A percentile compares a stretch with the other conserved stretches of the same genome.
phyloP scores from a whole-genome alignment of 2,888 invertebrate species.

The Thymelicus lineola region DNA sequence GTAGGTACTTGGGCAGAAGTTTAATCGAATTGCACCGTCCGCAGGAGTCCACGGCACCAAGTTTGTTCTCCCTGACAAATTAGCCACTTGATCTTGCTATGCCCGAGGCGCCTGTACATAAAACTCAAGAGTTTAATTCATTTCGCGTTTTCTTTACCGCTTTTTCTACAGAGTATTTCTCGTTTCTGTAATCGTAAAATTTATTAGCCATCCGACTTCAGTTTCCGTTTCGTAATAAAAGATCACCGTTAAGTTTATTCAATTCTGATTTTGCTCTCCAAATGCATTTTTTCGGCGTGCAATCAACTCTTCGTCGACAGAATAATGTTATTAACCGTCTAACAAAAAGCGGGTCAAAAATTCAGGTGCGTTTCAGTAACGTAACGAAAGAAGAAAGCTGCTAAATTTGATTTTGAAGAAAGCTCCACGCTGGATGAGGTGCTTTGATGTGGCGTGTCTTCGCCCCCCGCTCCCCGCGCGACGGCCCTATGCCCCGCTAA shows the following conservation, averaged over 20 bases:
- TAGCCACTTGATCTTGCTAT: conserved; percentile 74
- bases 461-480: conserved; percentile 49
- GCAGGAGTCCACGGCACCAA: conserved; percentile 61
- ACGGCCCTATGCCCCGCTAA: conserved; percentile 59
- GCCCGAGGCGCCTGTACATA: conserved; percentile 65
- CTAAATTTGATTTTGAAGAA: conserved; percentile 80
- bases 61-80: conserved; percentile 78
- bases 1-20: conserved; percentile 72
- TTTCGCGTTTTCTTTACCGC: conserved; percentile 16
- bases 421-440: conserved; percentile 66
- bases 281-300: conserved; percentile 11
- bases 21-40: conserved; percentile 82
- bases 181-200: conserved; percentile 13
- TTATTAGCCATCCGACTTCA: not conserved
- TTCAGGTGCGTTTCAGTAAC: conserved; percentile 56
- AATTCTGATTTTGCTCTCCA: not conserved
- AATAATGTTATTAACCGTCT: conserved; percentile 1
- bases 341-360: conserved; percentile 49
- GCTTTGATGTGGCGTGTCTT: conserved; percentile 77
- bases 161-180: conserved; percentile 17
- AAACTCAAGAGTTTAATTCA: conserved; percentile 45
- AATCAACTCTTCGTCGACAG: not conserved
- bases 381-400: conserved; percentile 76
- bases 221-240: conserved; percentile 1
- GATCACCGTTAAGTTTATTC: not conserved